Evolutionary conservation across 1,140 invertebrate genomes (phyloP).

Genomic region (Zophobas morio): DNA sequence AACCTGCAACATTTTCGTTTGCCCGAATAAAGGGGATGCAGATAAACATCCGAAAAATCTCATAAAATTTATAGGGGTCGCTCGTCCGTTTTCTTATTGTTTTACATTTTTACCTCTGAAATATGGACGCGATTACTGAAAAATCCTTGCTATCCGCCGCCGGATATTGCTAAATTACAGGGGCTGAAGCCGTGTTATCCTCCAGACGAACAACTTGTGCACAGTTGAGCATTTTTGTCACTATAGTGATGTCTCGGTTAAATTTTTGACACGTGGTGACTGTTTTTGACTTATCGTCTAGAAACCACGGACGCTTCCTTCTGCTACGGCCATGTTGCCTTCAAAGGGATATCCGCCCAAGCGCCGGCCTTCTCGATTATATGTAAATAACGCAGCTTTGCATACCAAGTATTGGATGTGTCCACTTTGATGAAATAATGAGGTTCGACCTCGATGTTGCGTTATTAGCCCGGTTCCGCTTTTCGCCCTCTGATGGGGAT

Average conservation of each 20-base stretch:
- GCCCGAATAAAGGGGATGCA: slow-evolving; percentile 12
- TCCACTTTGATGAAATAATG: slow-evolving; percentile 16
- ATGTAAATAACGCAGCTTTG: slow-evolving; percentile 8
- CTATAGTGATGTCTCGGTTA: too few relatives aligned
- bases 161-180: slow-evolving; percentile 16
- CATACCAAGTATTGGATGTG: slow-evolving; percentile 13
- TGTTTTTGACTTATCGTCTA: neutral
- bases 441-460: neutral
- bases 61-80: slow-evolving; percentile 39
- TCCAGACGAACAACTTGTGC: too few relatives aligned
- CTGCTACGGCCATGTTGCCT: neutral
- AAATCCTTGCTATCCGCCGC: neutral
- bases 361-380: neutral
- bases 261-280: too few relatives aligned
- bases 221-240: too few relatives aligned
- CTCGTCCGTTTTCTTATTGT: slow-evolving; percentile 29
- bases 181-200: neutral
- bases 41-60: slow-evolving; percentile 42
- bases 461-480: too few relatives aligned
- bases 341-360: slow-evolving; percentile 22
- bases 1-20: slow-evolving; percentile 35
- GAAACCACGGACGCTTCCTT: slow-evolving; percentile 10
- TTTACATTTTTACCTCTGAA: slow-evolving; percentile 41
- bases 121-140: slow-evolving; percentile 9
- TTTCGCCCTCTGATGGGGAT: too few relatives aligned